Evolutionary conservation across 2,113 vertebrate genomes (phyloP).

Genomic region (Phainopepla nitens): DNA sequence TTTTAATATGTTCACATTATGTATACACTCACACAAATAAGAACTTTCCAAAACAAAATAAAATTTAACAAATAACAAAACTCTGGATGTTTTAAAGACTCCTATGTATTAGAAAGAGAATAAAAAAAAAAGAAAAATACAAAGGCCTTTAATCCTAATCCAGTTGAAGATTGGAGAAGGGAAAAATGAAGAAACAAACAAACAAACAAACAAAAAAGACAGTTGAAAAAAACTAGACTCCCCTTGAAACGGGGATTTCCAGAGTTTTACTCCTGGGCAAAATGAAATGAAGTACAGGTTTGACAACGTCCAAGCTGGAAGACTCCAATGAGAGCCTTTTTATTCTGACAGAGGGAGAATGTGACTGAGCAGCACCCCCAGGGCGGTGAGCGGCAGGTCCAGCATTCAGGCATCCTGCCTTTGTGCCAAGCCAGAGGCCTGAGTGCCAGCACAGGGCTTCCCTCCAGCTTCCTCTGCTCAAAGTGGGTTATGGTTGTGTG

Average conservation of each 20-base stretch:
- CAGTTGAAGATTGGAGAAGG: neutral
- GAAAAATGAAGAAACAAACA: neutral
- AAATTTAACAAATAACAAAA: neutral
- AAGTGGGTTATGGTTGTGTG: neutral
- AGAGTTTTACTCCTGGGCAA: neutral
- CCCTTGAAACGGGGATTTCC: neutral
- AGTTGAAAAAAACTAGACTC: neutral
- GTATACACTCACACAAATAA: neutral
- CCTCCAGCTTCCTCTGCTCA: neutral
- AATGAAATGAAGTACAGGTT: neutral
- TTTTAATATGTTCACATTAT: neutral
- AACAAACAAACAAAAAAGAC: too few species aligned
- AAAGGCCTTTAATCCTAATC: neutral
- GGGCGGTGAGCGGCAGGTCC: rapidly evolving
- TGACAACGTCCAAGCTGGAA: neutral
- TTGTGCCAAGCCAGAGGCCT: neutral
- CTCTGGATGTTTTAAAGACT: neutral
- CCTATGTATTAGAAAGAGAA: neutral
- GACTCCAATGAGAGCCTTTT: neutral
- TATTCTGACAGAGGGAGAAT: neutral
- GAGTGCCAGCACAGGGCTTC: neutral
- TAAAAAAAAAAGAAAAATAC: rapidly evolving
- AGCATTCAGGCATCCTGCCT: neutral
- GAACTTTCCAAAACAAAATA: neutral
- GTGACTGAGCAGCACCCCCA: neutral